Evolutionary conservation across 2,113 vertebrate genomes (phyloP).

Genomic region (Diadophis punctatus): DNA sequence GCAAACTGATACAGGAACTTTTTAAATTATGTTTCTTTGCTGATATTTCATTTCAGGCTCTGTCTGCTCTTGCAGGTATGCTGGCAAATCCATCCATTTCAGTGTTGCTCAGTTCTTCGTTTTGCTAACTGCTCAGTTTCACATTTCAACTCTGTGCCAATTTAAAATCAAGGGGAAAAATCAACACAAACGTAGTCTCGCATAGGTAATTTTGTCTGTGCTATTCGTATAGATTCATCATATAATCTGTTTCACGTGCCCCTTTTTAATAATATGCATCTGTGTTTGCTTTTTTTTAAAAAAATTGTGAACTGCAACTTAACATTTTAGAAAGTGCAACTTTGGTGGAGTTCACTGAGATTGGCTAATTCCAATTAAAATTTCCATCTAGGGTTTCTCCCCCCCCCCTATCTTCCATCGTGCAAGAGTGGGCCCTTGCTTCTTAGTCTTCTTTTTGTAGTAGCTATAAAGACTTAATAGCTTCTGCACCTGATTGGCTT

Average conservation of each 20-base stretch:
- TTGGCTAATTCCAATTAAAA: not conserved
- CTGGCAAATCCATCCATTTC: not conserved
- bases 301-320: not conserved
- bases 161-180: not conserved
- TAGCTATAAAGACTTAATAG: not conserved
- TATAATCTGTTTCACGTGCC: not conserved
- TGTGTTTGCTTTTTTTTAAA: not conserved
- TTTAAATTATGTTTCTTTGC: not conserved
- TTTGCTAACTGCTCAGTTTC: not conserved
- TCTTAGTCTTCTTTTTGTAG: not conserved
- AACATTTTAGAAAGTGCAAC: not conserved
- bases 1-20: not conserved
- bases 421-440: not conserved
- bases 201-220: not conserved
- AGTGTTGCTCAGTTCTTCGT: not conserved
- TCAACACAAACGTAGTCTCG: not conserved
- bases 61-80: not conserved
- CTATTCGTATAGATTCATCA: not conserved
- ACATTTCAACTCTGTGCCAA: not conserved
- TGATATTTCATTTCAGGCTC: not conserved
- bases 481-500: not conserved
- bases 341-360: not conserved
- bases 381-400: not conserved
- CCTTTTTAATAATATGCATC: not conserved
- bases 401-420: not conserved